Conservation (phyloP, 2,113 vertebrate species). For the Hylia prasina region DNA sequence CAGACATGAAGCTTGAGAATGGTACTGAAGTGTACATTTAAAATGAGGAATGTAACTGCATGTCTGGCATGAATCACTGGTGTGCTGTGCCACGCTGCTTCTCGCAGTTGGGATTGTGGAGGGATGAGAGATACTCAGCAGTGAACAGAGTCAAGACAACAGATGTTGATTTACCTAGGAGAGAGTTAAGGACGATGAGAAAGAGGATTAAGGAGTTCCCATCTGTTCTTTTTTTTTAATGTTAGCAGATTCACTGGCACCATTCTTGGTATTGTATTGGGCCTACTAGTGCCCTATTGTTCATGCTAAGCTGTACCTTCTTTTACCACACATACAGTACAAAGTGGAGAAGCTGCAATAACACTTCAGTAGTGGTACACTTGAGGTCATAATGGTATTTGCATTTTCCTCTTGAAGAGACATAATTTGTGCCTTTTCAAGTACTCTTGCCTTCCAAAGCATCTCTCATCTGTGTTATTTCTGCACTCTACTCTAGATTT, state of each 20-base stretch:
- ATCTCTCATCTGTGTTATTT: neutral
- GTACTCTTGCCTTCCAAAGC: neutral
- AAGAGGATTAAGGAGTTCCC: conserved; percentile 4
- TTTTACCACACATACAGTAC: neutral
- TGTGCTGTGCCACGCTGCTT: neutral
- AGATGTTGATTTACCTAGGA: neutral
- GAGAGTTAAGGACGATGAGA: neutral
- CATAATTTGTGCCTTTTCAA: neutral
- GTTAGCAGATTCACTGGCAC: neutral
- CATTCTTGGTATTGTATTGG: neutral
- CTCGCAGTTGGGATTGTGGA: neutral
- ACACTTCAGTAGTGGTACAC: neutral
- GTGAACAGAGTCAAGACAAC: neutral
- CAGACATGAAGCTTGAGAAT: neutral
- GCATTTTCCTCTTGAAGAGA: neutral
- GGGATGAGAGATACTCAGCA: neutral
- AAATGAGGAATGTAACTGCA: neutral
- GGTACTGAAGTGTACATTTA: neutral
- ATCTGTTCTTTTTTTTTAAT: neutral
- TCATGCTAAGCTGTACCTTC: neutral
- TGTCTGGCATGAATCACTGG: neutral
- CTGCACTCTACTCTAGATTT: neutral
- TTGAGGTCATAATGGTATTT: neutral
- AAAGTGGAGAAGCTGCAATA: neutral
- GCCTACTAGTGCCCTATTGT: neutral